phyloP scores from a whole-genome alignment of 2,888 invertebrate species.

The Onthophagus sagittarius region DNA sequence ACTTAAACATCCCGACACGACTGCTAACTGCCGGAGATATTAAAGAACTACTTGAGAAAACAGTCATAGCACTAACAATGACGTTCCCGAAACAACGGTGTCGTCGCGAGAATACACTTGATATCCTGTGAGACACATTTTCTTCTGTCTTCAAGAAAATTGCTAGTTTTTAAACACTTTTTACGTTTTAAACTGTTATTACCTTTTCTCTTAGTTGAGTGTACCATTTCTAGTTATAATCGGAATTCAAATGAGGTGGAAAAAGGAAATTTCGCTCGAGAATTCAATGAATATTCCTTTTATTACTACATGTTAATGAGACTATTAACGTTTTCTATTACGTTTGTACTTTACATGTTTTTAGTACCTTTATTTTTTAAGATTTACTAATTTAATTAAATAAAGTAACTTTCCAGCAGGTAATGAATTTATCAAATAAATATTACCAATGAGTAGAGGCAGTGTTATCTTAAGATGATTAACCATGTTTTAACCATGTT shows the following conservation, averaged over 20 bases:
- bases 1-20: not conserved
- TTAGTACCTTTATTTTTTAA: not conserved
- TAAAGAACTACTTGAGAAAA: not conserved
- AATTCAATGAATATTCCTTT: not conserved
- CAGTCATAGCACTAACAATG: not conserved
- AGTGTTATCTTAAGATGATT: no score
- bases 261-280: not conserved
- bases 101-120: not conserved
- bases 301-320: not conserved
- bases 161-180: not conserved
- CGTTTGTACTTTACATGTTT: not conserved
- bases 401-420: no score
- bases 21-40: not conserved
- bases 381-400: not conserved
- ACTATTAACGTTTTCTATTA: not conserved
- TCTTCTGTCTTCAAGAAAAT: not conserved
- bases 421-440: no score
- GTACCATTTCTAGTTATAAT: not conserved
- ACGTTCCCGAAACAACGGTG: not conserved
- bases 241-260: not conserved
- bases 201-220: not conserved
- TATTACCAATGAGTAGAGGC: no score
- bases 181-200: not conserved
- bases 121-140: not conserved
- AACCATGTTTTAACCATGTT: no score